Base-by-base conservation (phyloP, 2,113 vertebrate species). In the Hemibagrus wyckioides region DNA sequence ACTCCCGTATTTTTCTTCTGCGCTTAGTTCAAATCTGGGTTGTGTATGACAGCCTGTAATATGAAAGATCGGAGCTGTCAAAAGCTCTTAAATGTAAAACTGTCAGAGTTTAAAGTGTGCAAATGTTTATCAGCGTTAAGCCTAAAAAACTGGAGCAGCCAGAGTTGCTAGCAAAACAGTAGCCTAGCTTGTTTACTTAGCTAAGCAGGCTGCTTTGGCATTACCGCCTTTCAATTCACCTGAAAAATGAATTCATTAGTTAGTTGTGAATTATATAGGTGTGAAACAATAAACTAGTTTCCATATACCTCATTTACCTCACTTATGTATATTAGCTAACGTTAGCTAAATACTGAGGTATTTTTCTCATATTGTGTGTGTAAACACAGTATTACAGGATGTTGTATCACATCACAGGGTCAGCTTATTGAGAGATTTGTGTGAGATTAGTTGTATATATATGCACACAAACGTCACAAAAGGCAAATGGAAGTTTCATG, bases 1-100 rank as follows among this genome's bases (percentile, higher is more conserved):
- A 85, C 85, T 89, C 36, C 0, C 80, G 61, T 85, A 84, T 84
- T 73, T 69, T 54, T 73, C 41, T 11, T 30, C 14, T 36, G 25
- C 19, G 17, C 13, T 33, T 25, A 3, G 33, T 19, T 56, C 4
- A n/a, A 57, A 67, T 21, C 4, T 33, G 19, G 23, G n/a, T 80
- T 56, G 6, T 56, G n/a, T 56, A 30, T 4, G 11, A 6, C 39
- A 76, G 73, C 23, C 25, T 48, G 1, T 76, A 28, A 44, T 28
- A 44, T 44, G 14, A 75, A 28, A 28, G 39, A 4, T 44, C 4
- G 23, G 6, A 10, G 25, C 25, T 61, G 8, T 61, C 25, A 28
- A 33, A 41, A 21, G 33, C 5, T 21, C 17, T 71, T 65, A 30
- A 39, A 71, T 39, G 15, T 71, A 65, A 65, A 30, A 65, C 2